Percentiles rank a stretch among this genome's conserved stretches.
phyloP scores from a whole-genome alignment of 2,797 vertebrate genomes.

The Manis crassicaudata region DNA sequence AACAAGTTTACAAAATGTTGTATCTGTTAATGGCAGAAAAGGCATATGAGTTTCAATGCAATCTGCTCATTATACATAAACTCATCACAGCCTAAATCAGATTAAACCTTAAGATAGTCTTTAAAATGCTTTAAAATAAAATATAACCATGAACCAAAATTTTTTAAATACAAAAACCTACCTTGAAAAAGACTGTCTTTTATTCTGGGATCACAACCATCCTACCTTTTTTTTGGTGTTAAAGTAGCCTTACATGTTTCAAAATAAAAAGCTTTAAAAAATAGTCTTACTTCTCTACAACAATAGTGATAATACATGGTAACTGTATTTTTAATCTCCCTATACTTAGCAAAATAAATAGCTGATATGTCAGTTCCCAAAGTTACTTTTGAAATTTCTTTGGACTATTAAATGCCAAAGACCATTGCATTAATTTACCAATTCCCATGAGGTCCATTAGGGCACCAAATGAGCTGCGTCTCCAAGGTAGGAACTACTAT shows the following conservation, averaged over 20 bases:
- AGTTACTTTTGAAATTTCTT: not conserved
- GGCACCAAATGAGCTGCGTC: not conserved
- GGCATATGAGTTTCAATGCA: constrained; percentile 32
- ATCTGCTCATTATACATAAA: constrained; percentile 48
- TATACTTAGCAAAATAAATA: not conserved
- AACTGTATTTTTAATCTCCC: constrained; percentile 20
- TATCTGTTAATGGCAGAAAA: constrained; percentile 41
- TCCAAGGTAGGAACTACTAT: not conserved
- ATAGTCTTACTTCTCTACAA: constrained; percentile 19
- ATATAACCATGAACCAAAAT: not conserved
- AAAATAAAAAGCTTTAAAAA: constrained; percentile 16
- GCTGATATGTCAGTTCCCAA: not conserved
- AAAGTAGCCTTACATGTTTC: constrained; percentile 35
- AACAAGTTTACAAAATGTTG: constrained; percentile 35
- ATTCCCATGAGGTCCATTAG: not conserved
- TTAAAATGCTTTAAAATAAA: constrained; percentile 50
- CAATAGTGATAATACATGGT: not conserved
- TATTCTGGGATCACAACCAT: constrained; percentile 4
- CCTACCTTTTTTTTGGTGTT: not conserved
- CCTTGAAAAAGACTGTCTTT: constrained; percentile 36
- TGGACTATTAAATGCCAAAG: not conserved
- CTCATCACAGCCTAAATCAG: constrained; percentile 41
- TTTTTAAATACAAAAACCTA: not conserved
- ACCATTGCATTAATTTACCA: constrained; percentile 16
- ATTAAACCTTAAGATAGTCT: constrained; percentile 15